Evolutionary conservation across 2,113 vertebrate species (phyloP).

Genomic region (Aegithalos caudatus): DNA sequence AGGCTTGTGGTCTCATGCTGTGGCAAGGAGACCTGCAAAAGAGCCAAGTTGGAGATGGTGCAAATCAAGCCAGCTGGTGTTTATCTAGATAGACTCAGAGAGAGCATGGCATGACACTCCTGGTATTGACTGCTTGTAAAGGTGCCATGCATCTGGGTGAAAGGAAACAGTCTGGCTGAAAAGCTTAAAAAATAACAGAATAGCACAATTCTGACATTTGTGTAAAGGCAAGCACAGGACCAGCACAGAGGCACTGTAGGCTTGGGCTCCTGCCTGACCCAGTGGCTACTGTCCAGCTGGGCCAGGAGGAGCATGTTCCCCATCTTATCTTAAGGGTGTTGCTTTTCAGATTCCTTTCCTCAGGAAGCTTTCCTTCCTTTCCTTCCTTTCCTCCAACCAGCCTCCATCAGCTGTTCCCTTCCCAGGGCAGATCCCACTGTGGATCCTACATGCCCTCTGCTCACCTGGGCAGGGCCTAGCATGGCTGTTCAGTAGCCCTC

Average conservation of each 20-base stretch:
- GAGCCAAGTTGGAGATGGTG: neutral
- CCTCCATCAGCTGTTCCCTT: neutral
- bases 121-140: neutral
- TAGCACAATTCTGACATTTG: accelerated
- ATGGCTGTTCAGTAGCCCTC: neutral
- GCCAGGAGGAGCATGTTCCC: neutral
- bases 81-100: neutral
- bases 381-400: neutral
- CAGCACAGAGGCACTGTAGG: neutral
- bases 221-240: accelerated
- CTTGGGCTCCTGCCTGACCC: neutral
- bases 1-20: neutral
- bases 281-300: neutral
- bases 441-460: neutral
- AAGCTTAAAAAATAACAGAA: neutral
- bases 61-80: neutral
- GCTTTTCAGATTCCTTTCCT: neutral
- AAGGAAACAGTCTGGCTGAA: neutral
- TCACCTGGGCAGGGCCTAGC: neutral
- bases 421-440: neutral
- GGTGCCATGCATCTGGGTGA: accelerated
- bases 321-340: neutral
- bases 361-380: too few species aligned
- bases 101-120: neutral
- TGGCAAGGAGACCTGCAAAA: neutral